A percentile compares a stretch with the other conserved stretches of the same genome.
phyloP scores from a whole-genome alignment of 2,113 vertebrate species.

The Apteryx owenii region DNA sequence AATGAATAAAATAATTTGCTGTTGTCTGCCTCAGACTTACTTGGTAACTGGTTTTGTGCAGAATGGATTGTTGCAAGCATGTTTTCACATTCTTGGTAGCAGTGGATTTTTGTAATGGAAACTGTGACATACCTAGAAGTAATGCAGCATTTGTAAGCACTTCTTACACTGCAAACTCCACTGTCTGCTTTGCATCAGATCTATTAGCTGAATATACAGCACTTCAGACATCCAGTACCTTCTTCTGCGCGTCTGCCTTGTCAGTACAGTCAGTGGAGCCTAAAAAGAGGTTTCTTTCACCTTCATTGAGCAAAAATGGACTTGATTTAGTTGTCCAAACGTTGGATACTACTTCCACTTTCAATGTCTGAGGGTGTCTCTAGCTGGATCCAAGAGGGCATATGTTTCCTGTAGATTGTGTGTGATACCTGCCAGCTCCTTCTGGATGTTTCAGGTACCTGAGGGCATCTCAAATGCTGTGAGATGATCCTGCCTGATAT shows the following conservation, averaged over 20 bases:
- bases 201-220: not conserved
- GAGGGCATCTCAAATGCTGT: not conserved
- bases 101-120: conserved; percentile 6
- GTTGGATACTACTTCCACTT: not conserved
- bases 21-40: not conserved
- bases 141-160: not conserved
- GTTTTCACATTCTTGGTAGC: not conserved
- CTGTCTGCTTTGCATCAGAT: not conserved
- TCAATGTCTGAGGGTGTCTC: not conserved
- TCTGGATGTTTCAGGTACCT: not conserved
- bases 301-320: not conserved
- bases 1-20: not conserved
- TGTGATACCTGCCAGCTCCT: not conserved
- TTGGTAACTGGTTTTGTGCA: not conserved
- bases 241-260: not conserved
- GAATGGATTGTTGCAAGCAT: not conserved
- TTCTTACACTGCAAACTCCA: not conserved
- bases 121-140: not conserved
- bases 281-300: not conserved
- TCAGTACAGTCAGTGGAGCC: not conserved
- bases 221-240: not conserved
- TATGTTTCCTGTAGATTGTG: not conserved
- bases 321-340: not conserved
- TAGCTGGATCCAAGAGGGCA: not conserved
- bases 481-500: not conserved